Conservation (phyloP, 2,113 vertebrate species). For the Peromyscus leucopus region DNA sequence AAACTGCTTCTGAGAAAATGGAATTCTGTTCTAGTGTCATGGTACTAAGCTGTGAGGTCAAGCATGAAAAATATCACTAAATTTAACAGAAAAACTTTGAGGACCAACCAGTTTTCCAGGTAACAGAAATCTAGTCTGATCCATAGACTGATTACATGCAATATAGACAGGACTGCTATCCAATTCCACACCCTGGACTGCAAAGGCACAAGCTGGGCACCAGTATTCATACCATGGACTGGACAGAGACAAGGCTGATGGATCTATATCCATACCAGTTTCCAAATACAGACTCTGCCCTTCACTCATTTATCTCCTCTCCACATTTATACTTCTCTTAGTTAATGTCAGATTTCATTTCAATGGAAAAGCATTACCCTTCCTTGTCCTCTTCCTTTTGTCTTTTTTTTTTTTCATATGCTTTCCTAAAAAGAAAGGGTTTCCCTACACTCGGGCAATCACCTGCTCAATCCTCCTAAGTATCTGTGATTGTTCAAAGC, state of each 20-base stretch:
- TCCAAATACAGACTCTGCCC: background rate
- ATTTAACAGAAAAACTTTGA: background rate
- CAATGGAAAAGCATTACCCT: background rate
- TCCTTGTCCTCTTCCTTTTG: background rate
- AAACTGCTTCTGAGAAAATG: background rate
- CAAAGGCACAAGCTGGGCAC: background rate
- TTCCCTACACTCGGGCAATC: background rate
- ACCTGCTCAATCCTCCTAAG: background rate
- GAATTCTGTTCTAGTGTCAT: background rate
- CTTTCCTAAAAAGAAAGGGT: background rate
- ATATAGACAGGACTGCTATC: background rate
- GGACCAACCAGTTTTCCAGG: background rate
- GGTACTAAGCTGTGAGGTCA: background rate
- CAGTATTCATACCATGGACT: background rate
- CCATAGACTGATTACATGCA: background rate
- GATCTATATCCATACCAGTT: background rate
- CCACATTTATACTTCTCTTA: background rate
- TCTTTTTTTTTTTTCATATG: background rate
- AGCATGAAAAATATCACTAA: background rate
- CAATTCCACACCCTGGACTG: background rate
- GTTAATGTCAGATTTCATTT: background rate
- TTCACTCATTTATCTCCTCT: background rate
- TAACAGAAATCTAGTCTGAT: background rate
- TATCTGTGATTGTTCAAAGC: background rate
- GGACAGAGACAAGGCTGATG: rapidly evolving